Percentiles rank a stretch among this genome's conserved stretches.
phyloP scores from a whole-genome alignment of 35 echinoderm and acorn worm species.

The Heliocidaris erythrogramma region DNA sequence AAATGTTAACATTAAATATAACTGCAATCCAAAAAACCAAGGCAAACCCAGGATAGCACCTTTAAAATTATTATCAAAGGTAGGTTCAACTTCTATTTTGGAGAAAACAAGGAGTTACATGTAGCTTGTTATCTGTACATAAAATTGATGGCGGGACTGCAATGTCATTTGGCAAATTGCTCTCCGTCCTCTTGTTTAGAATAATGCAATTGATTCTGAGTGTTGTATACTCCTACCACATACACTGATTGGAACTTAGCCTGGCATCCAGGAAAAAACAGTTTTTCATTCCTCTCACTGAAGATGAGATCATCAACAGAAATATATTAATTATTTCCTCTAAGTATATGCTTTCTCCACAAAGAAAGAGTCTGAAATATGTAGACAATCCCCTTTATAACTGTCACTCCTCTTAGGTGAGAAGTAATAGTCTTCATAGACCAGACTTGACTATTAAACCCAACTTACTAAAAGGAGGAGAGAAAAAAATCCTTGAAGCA shows the following conservation, averaged over 20 bases:
- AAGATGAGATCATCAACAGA: neutral
- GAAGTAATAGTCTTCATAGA: too few relatives aligned
- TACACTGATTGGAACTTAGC: neutral
- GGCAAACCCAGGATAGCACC: neutral
- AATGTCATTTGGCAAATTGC: neutral
- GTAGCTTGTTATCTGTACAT: neutral
- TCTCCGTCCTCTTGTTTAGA: neutral
- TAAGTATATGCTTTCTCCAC: too few relatives aligned
- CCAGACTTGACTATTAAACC: too few relatives aligned
- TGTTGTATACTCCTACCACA: neutral
- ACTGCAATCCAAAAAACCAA: too few relatives aligned
- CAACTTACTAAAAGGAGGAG: too few relatives aligned
- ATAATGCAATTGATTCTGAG: neutral
- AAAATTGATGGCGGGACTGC: neutral
- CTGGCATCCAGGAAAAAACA: neutral
- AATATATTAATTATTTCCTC: too few relatives aligned
- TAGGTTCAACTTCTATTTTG: neutral
- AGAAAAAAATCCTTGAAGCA: too few relatives aligned
- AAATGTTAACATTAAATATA: too few relatives aligned
- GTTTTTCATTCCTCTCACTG: neutral
- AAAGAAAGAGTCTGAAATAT: too few relatives aligned
- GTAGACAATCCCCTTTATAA: too few relatives aligned
- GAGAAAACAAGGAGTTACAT: neutral
- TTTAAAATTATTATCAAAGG: neutral
- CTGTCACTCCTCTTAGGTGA: too few relatives aligned